A percentile compares a stretch with the other conserved stretches of the same genome.
These are phyloP conservation scores for Ectemnius cavifrons DNA, from an alignment of 2,888 invertebrate species.

Conservation along the genomic window DNA sequence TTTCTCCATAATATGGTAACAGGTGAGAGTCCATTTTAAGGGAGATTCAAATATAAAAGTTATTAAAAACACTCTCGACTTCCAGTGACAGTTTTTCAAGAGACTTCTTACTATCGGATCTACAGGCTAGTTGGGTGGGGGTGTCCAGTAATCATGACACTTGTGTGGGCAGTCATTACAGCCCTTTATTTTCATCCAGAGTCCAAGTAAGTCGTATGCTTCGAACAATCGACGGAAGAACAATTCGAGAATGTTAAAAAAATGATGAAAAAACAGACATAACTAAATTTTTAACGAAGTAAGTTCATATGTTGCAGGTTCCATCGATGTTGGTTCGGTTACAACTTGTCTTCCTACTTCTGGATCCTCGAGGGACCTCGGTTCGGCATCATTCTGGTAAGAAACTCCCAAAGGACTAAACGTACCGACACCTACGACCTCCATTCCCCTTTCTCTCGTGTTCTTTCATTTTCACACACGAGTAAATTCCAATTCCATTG, in stretches of 20 bases:
- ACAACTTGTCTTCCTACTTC: slow-evolving; percentile 88
- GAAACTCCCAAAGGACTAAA: slow-evolving; percentile 56
- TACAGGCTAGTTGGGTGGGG: slow-evolving; percentile 87
- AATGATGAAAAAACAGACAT: no score
- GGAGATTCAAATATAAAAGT: neutral
- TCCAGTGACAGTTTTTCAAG: slow-evolving; percentile 83
- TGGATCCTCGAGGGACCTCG: slow-evolving; percentile 96
- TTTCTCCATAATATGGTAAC: slow-evolving; percentile 93
- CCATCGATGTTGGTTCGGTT: slow-evolving; percentile 89
- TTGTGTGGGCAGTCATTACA: slow-evolving; percentile 84
- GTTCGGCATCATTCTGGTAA: slow-evolving; percentile 88
- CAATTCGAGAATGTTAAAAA: no score
- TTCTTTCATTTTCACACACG: no score
- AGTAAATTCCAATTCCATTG: no score
- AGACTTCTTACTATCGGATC: slow-evolving; percentile 82
- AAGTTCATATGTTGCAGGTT: slow-evolving; percentile 37
- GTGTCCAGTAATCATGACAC: slow-evolving; percentile 84
- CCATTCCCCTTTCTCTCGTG: neutral
- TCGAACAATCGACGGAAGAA: no score
- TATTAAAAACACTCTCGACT: neutral
- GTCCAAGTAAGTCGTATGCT: slow-evolving; percentile 74
- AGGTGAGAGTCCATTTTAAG: slow-evolving; percentile 68
- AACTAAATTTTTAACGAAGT: neutral
- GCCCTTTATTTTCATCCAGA: slow-evolving; percentile 78
- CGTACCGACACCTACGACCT: neutral